These are phyloP conservation scores for Automeris io DNA, from an alignment of 2,888 invertebrate genomes.

Conservation along the genomic window DNA sequence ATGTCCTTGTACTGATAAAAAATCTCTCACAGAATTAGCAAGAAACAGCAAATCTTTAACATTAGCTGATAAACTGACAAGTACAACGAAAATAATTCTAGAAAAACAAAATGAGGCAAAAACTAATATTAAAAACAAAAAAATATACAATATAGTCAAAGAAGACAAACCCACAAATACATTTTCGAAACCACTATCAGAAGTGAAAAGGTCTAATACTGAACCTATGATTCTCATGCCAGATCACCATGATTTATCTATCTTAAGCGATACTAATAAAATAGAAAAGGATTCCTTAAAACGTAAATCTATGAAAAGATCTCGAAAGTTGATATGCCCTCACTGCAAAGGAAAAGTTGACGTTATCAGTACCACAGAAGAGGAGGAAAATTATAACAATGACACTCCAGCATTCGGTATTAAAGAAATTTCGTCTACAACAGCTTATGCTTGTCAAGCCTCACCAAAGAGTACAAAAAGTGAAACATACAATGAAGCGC, in stretches of 20 bases:
- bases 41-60: slow-evolving; percentile 32
- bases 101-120: slow-evolving; percentile 12
- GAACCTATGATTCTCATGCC: slow-evolving; percentile 15
- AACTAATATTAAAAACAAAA: slow-evolving; percentile 16
- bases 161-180: slow-evolving; percentile 38
- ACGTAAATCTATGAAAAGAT: slow-evolving; percentile 30
- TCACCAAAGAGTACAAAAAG: slow-evolving; percentile 20
- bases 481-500: slow-evolving; percentile 25
- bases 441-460: slow-evolving; percentile 25
- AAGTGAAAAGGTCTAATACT: slow-evolving; percentile 20
- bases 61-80: slow-evolving; percentile 33
- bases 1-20: slow-evolving; percentile 47
- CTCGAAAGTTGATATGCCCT: slow-evolving; percentile 43
- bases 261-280: slow-evolving; percentile 12
- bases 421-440: slow-evolving; percentile 27
- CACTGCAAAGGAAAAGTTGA: slow-evolving; percentile 54
- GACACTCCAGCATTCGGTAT: slow-evolving; percentile 24
- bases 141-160: slow-evolving; percentile 19
- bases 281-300: slow-evolving; percentile 5
- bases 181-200: slow-evolving; percentile 20
- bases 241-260: slow-evolving; percentile 17
- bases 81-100: slow-evolving; percentile 23
- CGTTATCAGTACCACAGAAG: slow-evolving; percentile 40
- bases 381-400: slow-evolving; percentile 34
- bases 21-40: slow-evolving; percentile 36